phyloP scores from a whole-genome alignment of 2,113 vertebrate species.

The Herpetotheres cachinnans region DNA sequence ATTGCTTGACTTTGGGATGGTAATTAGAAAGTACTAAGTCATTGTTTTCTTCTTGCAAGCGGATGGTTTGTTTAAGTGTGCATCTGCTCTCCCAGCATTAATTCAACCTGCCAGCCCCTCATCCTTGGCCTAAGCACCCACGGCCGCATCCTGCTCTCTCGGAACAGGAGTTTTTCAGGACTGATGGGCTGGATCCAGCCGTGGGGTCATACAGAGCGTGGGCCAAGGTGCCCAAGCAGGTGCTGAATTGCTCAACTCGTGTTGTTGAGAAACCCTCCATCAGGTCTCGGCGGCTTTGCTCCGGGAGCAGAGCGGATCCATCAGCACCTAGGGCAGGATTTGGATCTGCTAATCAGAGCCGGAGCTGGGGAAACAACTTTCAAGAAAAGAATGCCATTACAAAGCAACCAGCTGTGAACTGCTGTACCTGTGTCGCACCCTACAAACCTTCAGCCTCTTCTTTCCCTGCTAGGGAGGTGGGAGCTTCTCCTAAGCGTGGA shows the following conservation, averaged over 20 bases:
- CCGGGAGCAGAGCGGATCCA: neutral
- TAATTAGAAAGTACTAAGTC: conserved; percentile 61
- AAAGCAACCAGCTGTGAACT: conserved; percentile 62
- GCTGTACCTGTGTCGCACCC: conserved; percentile 7
- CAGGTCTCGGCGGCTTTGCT: neutral
- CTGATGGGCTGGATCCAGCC: neutral
- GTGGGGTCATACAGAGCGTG: accelerated
- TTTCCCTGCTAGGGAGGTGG: neutral
- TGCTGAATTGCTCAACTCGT: accelerated
- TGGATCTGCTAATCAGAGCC: conserved; percentile 44
- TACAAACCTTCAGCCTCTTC: neutral
- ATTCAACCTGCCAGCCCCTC: neutral
- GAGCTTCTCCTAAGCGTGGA: neutral
- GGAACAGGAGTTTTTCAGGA: neutral
- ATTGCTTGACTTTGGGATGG: conserved; percentile 52
- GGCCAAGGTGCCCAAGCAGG: neutral
- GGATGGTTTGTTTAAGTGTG: neutral
- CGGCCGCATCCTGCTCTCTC: neutral
- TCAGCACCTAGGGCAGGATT: conserved; percentile 9
- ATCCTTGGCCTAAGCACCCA: neutral
- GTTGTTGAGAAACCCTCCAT: neutral
- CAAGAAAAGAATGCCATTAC: conserved; percentile 55
- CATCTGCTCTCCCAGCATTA: neutral
- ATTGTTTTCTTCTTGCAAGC: conserved; percentile 25
- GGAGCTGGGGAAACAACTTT: conserved; percentile 39